Conservation (phyloP, 2,113 vertebrate genomes). For the Dicaeum eximium region DNA sequence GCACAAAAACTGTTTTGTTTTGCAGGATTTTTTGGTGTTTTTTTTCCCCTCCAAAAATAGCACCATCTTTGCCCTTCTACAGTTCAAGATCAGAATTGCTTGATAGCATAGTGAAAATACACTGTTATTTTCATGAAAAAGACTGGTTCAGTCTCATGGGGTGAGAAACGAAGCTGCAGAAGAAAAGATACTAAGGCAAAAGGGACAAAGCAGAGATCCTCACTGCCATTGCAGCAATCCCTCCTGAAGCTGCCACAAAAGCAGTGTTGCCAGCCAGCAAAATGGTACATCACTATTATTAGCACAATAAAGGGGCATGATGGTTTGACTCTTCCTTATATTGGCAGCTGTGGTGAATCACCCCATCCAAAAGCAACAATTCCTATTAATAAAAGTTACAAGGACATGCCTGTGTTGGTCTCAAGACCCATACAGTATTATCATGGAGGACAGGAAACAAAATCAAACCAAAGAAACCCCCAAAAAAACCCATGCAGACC, state of each 20-base stretch:
- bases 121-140: not conserved
- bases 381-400: not conserved
- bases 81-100: not conserved
- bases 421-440: not conserved
- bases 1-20: not conserved
- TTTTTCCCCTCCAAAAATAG: not conserved
- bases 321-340: not conserved
- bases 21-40: rapidly evolving
- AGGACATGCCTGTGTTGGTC: not conserved
- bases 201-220: not conserved
- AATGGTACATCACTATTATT: not conserved
- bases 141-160: not conserved
- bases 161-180: not conserved
- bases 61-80: not conserved
- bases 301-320: not conserved
- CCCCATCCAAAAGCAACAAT: not conserved
- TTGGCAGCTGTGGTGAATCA: not conserved
- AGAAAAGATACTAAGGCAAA: not conserved
- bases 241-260: not conserved
- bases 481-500: rapidly evolving
- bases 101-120: not conserved
- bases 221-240: not conserved
- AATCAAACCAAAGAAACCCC: not conserved
- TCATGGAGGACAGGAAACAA: not conserved
- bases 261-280: not conserved